A percentile compares a stretch with the other conserved stretches of the same genome.
phyloP scores from a whole-genome alignment of 2,888 invertebrate genomes.

The Portevinia maculata region DNA sequence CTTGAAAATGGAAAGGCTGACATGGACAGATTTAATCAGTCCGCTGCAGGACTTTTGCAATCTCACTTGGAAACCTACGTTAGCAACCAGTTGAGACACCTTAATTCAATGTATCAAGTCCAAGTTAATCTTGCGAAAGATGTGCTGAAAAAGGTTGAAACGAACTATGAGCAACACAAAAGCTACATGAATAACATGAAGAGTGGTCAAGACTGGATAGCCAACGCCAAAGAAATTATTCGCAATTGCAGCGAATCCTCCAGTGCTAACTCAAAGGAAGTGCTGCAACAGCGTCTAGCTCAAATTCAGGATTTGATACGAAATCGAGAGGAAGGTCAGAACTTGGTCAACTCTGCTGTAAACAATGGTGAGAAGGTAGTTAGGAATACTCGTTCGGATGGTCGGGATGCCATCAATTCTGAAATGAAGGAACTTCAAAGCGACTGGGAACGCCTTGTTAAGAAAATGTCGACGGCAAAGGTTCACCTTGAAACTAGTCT shows the following conservation, averaged over 20 bases:
- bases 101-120: conserved; percentile 95
- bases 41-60: conserved; percentile 89
- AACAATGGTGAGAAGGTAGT: conserved; percentile 95
- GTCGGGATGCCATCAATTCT: conserved; percentile 92
- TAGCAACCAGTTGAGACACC: conserved; percentile 92
- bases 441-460: conserved; percentile 95
- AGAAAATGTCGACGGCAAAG: conserved; percentile 95
- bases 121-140: conserved; percentile 94
- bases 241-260: conserved; percentile 91
- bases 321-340: conserved; percentile 93
- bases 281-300: conserved; percentile 90
- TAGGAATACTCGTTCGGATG: conserved; percentile 93
- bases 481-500: conserved; percentile 94
- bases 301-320: conserved; percentile 91
- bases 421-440: conserved; percentile 94
- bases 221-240: conserved; percentile 92
- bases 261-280: conserved; percentile 91
- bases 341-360: conserved; percentile 92
- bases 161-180: conserved; percentile 92
- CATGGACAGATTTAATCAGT: conserved; percentile 92
- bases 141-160: conserved; percentile 94
- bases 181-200: conserved; percentile 90
- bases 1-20: conserved; percentile 91
- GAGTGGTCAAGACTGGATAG: conserved; percentile 93
- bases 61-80: conserved; percentile 95